Evolutionary conservation across 2,888 invertebrate species (phyloP), one percentile per base, ranked within the genome.

Genomic region (Apamea crenata): DNA sequence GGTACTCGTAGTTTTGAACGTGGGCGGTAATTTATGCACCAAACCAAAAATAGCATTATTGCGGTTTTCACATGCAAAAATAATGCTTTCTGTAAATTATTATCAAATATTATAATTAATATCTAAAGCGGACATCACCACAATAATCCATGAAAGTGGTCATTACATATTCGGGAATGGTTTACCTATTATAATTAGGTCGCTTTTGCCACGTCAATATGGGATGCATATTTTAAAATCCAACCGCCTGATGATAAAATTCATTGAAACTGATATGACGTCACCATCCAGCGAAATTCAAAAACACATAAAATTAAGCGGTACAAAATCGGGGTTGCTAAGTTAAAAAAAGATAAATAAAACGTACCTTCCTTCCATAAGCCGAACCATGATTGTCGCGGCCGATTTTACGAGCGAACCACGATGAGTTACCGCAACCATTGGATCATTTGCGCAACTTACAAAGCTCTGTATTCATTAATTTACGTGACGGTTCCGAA

Each of bases 401-500:
- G 77, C 74, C 77, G 84, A 85, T 90, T 94, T 94, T 93, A 93
- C 91, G 92, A 91, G 89, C 91, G 83, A 84, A 88, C 88, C 87
- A 83, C 89, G 82, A 92, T 92, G 93, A 94, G 90, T 94, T 93
- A 92, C 85, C 84, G 87, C 88, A 82, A 83, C 86, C 89, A 87
- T 85, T 82, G 87, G 89, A 90, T 91, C 92, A 90, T 92, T 92
- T 89, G 89, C 89, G 89, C 91, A 92, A 91, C 93, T 93, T 92
- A 91, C 93, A 91, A 91, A 90, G 90, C 88, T 87, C 90, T 87
- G 91, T 92, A 91, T 93, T 94, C 93, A 95, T 96, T 96, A 95
- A 95, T 95, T 95, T 95, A 95, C 93, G 93, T 91, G 93, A 94
- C 93, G 90, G 91, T 93, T 95, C 92, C 89, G 86, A 90, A 93